Base-by-base conservation (phyloP, 1,140 invertebrate species). In the Melipona quadrifasciata region DNA sequence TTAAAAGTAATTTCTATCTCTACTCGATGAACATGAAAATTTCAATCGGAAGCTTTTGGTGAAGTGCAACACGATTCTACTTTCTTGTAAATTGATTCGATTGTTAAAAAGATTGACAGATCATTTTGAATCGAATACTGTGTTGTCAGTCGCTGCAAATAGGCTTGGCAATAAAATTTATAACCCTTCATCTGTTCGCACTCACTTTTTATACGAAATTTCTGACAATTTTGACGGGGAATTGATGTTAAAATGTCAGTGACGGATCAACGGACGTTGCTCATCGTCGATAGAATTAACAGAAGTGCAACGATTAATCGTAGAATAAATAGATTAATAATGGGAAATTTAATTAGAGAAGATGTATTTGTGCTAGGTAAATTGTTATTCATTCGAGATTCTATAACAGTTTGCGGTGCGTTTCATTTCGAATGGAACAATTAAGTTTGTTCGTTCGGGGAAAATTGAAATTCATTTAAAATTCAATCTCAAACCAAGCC, bases 251-350 rank as follows among this genome's bases (percentile, higher is more conserved):
- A 24, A 70, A 70, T 70, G 39, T 24, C 24, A 14, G 39, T 39
- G 21, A 39, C 39, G 21, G 19, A 39, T 70, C 31, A 67, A 19
- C 10, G 34, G 67, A 39, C 64, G n/a, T 27, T 19, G 27, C 14
- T 70, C 14, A 39, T 61, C 39, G 19, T 5, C 5, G 67, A 68
- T 39, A 24, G 31, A 39, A 24, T 68, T 68, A 39, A 68, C 39
- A 12, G 67, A 24, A 68, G 19, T 39, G 34, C 5, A 39, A 70
- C 39, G 67, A 70, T 70, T 70, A 70, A 70, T 70, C 39, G 67
- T 39, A 39, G 34, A 70, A 70, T 70, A 14, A 39, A 39, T 70
- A 70, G 21, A 70, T 39, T 70, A 70, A 39, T 70, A 70, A 70
- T 39, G 34, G 34, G 34, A 16, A 14, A 70, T 39, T 34, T 24